Conservation (phyloP, 1,140 invertebrate genomes). For the Varroa destructor region DNA sequence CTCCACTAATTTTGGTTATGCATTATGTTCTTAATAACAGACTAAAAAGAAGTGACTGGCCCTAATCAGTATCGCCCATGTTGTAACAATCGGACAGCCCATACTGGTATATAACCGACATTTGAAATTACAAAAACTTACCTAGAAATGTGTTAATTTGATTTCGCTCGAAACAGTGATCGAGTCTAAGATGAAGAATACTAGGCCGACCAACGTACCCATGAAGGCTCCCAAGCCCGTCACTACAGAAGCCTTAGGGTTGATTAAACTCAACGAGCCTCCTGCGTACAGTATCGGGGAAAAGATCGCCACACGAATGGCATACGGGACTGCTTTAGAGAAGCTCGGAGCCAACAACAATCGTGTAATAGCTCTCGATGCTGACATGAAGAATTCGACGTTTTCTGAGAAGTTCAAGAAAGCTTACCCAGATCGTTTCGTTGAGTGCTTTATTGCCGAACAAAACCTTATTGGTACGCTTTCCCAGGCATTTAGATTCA, state of each 20-base stretch:
- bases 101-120: too few relatives aligned
- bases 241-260: constrained; percentile 54
- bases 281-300: constrained; percentile 64
- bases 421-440: constrained; percentile 55
- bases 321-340: constrained; percentile 82
- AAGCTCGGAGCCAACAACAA: constrained; percentile 69
- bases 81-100: too few relatives aligned
- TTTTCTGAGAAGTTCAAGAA: constrained; percentile 81
- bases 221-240: constrained; percentile 54
- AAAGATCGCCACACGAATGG: constrained; percentile 72
- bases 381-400: constrained; percentile 96
- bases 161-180: neutral
- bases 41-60: too few relatives aligned
- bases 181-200: constrained; percentile 28
- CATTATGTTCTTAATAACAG: too few relatives aligned
- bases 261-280: constrained; percentile 62
- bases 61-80: too few relatives aligned
- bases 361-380: constrained; percentile 79
- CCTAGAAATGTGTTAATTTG: too few relatives aligned
- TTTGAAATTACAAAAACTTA: too few relatives aligned
- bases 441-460: constrained; percentile 98
- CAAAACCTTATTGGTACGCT: constrained; percentile 71
- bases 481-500: too few relatives aligned
- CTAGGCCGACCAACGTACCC: constrained; percentile 42
- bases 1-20: too few relatives aligned